Percentiles rank a stretch among this genome's conserved stretches.
Conservation (phyloP, 2,888 invertebrate species). For the Polydrusus cervinus region DNA sequence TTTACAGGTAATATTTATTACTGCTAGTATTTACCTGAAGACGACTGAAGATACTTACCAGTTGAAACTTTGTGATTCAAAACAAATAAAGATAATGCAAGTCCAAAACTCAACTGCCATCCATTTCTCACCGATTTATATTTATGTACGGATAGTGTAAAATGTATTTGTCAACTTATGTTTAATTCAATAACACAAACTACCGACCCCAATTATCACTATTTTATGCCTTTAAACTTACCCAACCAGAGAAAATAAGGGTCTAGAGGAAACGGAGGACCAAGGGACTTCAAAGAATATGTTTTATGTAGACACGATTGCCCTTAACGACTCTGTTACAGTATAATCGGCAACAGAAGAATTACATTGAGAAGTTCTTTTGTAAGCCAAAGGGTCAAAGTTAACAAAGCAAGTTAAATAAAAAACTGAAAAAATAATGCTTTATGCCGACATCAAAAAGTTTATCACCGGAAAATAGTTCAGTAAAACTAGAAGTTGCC, state of each 20-base stretch:
- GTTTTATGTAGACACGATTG: background rate
- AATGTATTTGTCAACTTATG: background rate
- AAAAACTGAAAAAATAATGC: no score
- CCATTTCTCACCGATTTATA: no score
- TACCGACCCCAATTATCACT: conserved; percentile 17
- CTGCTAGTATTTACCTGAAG: no score
- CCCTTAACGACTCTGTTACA: conserved; percentile 11
- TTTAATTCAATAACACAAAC: conserved; percentile 10
- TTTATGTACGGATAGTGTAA: no score
- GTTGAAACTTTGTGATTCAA: no score
- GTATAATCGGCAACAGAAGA: background rate
- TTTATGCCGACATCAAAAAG: no score
- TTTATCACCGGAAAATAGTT: no score
- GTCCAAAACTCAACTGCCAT: no score
- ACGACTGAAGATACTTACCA: no score
- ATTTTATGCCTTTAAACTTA: background rate
- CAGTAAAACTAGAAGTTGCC: no score
- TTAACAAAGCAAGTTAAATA: conserved; percentile 3
- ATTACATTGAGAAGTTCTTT: background rate
- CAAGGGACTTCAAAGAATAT: conserved; percentile 20
- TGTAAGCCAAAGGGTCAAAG: background rate
- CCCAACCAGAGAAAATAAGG: conserved; percentile 17
- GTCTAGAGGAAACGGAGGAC: conserved; percentile 14
- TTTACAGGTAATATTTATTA: no score
- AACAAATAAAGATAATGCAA: no score